These are phyloP conservation scores for Alosa sapidissima DNA, from an alignment of 2,797 vertebrate genomes.

Conservation along the genomic window DNA sequence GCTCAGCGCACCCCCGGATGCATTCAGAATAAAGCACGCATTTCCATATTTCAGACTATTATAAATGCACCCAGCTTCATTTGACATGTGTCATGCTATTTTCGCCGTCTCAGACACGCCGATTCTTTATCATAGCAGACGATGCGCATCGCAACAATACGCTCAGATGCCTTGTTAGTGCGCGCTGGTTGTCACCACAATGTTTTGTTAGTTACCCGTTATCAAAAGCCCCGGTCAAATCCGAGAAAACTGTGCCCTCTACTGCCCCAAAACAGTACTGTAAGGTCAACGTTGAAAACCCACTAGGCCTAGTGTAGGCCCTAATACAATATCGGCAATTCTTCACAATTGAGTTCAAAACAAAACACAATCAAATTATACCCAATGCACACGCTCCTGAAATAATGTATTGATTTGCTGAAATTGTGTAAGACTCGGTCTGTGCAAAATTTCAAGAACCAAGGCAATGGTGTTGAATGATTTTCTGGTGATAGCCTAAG, in stretches of 20 bases:
- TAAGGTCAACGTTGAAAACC: too few relatives aligned
- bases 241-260: not conserved
- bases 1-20: not conserved
- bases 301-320: too few relatives aligned
- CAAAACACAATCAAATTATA: too few relatives aligned
- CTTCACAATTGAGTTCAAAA: too few relatives aligned
- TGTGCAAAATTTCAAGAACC: too few relatives aligned
- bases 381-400: too few relatives aligned
- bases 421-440: too few relatives aligned
- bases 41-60: not conserved
- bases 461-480: too few relatives aligned
- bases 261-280: not conserved
- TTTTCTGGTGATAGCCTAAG: too few relatives aligned
- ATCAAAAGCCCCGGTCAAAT: not conserved
- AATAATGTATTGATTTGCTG: too few relatives aligned
- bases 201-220: not conserved
- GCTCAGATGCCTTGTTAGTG: not conserved
- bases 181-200: not conserved
- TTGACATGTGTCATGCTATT: not conserved
- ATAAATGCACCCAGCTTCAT: not conserved
- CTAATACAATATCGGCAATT: too few relatives aligned
- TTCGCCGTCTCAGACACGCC: not conserved
- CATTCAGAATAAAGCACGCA: not conserved
- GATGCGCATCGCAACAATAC: not conserved
- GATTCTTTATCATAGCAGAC: not conserved